A percentile compares a stretch with the other conserved stretches of the same genome.
These are phyloP conservation scores for Hetaerina titia DNA, from an alignment of 2,888 invertebrate genomes.

Conservation along the genomic window DNA sequence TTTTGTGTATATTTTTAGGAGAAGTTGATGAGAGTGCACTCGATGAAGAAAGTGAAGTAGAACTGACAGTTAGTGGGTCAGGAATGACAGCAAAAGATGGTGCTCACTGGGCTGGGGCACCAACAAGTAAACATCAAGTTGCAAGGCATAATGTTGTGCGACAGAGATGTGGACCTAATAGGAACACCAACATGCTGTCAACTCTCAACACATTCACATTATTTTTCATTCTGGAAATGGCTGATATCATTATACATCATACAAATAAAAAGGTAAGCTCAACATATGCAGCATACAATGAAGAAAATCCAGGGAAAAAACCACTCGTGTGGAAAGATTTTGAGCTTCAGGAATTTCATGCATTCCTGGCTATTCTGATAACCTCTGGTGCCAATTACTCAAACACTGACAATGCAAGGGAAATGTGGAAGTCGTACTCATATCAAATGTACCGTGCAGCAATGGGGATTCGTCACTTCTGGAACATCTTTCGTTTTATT, in stretches of 20 bases:
- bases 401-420: slow-evolving; percentile 71
- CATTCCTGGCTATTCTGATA: neutral
- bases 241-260: neutral
- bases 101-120: slow-evolving; percentile 67
- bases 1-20: slow-evolving; percentile 67
- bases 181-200: slow-evolving; percentile 68
- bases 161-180: slow-evolving; percentile 69
- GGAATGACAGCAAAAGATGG: slow-evolving; percentile 67
- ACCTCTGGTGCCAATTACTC: slow-evolving; percentile 62
- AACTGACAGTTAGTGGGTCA: slow-evolving; percentile 60
- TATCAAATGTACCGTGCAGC: slow-evolving; percentile 71
- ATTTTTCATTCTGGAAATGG: slow-evolving; percentile 69
- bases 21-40: slow-evolving; percentile 67
- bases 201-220: slow-evolving; percentile 69
- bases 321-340: slow-evolving; percentile 2
- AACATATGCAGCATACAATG: neutral
- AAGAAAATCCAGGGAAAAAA: neutral
- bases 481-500: slow-evolving; percentile 72
- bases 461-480: slow-evolving; percentile 70
- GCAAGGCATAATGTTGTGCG: slow-evolving; percentile 68
- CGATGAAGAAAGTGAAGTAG: slow-evolving; percentile 50
- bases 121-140: slow-evolving; percentile 69
- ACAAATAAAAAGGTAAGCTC: neutral
- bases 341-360: neutral
- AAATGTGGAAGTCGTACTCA: slow-evolving; percentile 71